A percentile compares a stretch with the other conserved stretches of the same genome.
Evolutionary conservation across 2,888 invertebrate species (phyloP).

Genomic region (Diabrotica balteata): DNA sequence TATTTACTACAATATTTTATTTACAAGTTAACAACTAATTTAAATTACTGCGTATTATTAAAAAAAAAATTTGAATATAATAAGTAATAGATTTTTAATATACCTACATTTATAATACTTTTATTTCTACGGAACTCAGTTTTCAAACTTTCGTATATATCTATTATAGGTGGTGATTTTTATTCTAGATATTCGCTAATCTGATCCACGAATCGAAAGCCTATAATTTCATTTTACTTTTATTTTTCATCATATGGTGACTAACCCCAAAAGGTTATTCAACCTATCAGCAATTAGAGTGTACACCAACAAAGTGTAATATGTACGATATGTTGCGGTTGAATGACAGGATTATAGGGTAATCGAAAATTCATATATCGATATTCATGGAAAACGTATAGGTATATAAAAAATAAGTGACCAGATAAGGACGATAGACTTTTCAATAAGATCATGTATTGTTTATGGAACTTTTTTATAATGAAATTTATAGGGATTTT

Average conservation of each 20-base stretch:
- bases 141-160: too few relatives aligned
- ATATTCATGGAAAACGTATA: not conserved
- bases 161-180: too few relatives aligned
- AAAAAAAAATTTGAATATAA: too few relatives aligned
- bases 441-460: too few relatives aligned
- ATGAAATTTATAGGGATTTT: too few relatives aligned
- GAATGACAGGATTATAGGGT: conserved; percentile 8
- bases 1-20: too few relatives aligned
- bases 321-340: not conserved
- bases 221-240: not conserved
- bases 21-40: too few relatives aligned
- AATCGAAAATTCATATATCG: not conserved
- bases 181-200: not conserved
- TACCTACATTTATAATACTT: too few relatives aligned
- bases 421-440: not conserved
- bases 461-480: too few relatives aligned
- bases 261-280: not conserved
- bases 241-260: not conserved
- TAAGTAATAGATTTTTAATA: too few relatives aligned
- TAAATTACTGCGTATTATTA: too few relatives aligned
- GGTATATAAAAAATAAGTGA: not conserved
- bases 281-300: not conserved
- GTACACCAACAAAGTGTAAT: not conserved
- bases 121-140: too few relatives aligned
- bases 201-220: not conserved